Conservation (phyloP, 30 jellyfish, hydroid and myxozoan genomes). For the Chironex yamaguchii region DNA sequence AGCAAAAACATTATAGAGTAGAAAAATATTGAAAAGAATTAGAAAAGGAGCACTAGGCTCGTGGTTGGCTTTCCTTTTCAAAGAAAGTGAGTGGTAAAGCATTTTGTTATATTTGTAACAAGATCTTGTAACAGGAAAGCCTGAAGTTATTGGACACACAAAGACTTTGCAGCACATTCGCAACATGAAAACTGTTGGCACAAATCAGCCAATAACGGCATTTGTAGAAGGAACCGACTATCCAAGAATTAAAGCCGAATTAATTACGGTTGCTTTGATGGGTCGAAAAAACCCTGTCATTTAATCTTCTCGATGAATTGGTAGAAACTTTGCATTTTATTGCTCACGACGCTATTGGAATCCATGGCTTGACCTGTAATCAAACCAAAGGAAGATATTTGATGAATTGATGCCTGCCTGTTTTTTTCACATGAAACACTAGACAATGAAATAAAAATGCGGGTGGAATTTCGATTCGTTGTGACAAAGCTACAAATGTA, state of each 20-base stretch:
- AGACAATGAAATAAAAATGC: too few species aligned
- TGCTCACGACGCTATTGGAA: conserved; percentile 22
- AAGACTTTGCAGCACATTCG: neutral
- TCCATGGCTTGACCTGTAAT: conserved; percentile 23
- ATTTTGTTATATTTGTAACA: conserved; percentile 18
- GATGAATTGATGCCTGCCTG: conserved; percentile 34
- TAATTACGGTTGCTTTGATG: conserved; percentile 49
- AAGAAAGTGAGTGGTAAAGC: conserved; percentile 19
- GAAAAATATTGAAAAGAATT: conserved; percentile 44
- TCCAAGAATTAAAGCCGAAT: conserved; percentile 28
- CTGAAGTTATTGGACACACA: conserved; percentile 27
- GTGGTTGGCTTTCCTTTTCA: conserved; percentile 28
- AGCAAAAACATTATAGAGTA: conserved; percentile 18
- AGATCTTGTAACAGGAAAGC: conserved; percentile 31
- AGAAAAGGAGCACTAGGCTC: conserved; percentile 56
- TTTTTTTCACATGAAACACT: too few species aligned
- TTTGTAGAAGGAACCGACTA: neutral
- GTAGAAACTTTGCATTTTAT: conserved; percentile 30
- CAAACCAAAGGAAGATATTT: conserved; percentile 35
- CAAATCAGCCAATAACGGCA: conserved; percentile 4
- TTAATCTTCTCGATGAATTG: conserved; percentile 25
- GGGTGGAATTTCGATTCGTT: conserved; percentile 34
- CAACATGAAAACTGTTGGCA: neutral
- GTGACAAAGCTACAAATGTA: conserved; percentile 51
- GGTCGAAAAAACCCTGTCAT: conserved; percentile 10